These are phyloP conservation scores for Coenobita brevimanus DNA, from an alignment of 1,140 invertebrate genomes.

Conservation along the genomic window DNA sequence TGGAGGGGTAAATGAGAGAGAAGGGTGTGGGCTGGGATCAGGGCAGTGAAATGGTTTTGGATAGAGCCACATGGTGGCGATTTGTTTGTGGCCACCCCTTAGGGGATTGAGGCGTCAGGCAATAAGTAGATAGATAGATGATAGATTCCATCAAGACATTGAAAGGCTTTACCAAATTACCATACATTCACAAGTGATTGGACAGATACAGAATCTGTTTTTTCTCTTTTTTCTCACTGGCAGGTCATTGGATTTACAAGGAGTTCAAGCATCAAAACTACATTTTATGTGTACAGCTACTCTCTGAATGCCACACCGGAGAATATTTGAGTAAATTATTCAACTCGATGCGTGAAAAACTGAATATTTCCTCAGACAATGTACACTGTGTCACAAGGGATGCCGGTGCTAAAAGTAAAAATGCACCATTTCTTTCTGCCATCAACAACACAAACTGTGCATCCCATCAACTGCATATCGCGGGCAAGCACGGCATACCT, in stretches of 20 bases:
- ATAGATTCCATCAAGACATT: not conserved
- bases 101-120: too few species aligned
- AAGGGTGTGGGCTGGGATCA: too few species aligned
- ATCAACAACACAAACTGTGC: too few species aligned
- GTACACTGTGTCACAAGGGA: not conserved
- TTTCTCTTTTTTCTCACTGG: not conserved
- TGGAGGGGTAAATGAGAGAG: too few species aligned
- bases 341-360: not conserved
- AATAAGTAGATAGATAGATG: too few species aligned
- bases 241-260: not conserved
- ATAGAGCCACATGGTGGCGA: too few species aligned
- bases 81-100: too few species aligned
- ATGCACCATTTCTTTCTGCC: too few species aligned
- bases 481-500: not conserved
- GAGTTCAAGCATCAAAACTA: not conserved
- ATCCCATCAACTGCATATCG: slow-evolving; percentile 30
- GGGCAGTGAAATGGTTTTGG: too few species aligned
- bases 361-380: not conserved
- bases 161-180: slow-evolving; percentile 10
- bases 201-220: not conserved
- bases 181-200: not conserved
- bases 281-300: too few species aligned
- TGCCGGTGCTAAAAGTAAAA: not conserved
- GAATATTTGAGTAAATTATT: too few species aligned
- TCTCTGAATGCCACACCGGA: too few species aligned